Base-by-base conservation (phyloP, 2,888 invertebrate genomes). In the Cataglyphis rosenhaueri region DNA sequence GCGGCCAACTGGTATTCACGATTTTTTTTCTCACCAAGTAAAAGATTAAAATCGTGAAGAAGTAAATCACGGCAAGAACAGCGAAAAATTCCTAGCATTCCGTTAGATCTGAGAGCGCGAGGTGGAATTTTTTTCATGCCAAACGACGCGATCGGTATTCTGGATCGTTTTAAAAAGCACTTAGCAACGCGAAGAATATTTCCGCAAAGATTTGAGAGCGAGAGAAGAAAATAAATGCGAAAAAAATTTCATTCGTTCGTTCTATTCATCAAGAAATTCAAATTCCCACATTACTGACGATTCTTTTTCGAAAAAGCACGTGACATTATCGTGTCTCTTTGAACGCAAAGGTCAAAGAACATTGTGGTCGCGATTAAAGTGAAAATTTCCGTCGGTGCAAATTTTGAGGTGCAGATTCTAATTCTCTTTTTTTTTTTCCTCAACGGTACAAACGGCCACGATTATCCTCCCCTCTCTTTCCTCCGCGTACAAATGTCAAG, bases 401-500 rank as follows among this genome's bases (percentile, higher is more conserved):
- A 71, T 71, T 71, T 25, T 12, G 35, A 10, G 38, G 59, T 38
- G 38, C 48, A n/a, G 48, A 65, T 65, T 81, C 44, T 59, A 35
- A 71, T 65, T 71, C 21, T 48, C 68, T 48, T 57, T 48, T 48
- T 41, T 41, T 44, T 78, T 82, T 65, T 21, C 29, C 52, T 32
- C 57, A 29, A 32, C 55, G 62, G 25, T 41, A 48, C 71, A 52
- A 82, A 68, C 66, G 82, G 70, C 73, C 70, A 62, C 66, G 68
- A 64, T 70, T 86, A 71, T 64, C 64, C 25, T 12, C 44, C 41
- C 29, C 38, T 21, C 35, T 38, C 25, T 29, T 35, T 3, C 71
- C 57, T 21, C 38, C 71, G 25, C 57, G 59, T 74, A 84, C 84
- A 86, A 88, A 90, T 91, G 90, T 90, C 89, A 84, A 88, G 90